Percentiles rank a stretch among this genome's conserved stretches.
These are phyloP conservation scores for Platyscapa corneri DNA, from an alignment of 1,140 invertebrate genomes.

Conservation along the genomic window DNA sequence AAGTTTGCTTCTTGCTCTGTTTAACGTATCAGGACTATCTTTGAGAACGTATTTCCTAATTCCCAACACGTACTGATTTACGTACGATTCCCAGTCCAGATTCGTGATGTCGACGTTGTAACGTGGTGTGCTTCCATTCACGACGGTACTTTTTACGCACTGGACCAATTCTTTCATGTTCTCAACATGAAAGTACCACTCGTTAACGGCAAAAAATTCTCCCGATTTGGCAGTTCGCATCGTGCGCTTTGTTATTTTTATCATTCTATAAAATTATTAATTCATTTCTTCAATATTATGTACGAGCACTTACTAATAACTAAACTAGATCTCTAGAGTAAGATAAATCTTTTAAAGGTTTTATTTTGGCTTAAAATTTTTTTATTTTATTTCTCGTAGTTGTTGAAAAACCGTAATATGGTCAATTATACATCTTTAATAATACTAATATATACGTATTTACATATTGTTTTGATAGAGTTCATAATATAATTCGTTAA, in stretches of 20 bases:
- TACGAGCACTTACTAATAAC: no score
- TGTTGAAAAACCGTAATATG: no score
- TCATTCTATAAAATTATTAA: constrained; percentile 78
- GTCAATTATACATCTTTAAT: no score
- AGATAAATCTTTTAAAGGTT: no score
- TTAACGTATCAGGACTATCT: constrained; percentile 80
- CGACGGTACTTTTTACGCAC: constrained; percentile 73
- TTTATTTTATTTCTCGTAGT: no score
- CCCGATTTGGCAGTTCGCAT: constrained; percentile 85
- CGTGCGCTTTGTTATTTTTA: constrained; percentile 87
- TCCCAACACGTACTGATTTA: constrained; percentile 85
- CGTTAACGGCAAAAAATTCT: constrained; percentile 90
- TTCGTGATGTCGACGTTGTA: constrained; percentile 78
- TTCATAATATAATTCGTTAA: no score
- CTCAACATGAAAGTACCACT: constrained; percentile 88
- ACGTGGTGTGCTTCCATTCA: constrained; percentile 74
- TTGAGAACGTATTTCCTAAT: constrained; percentile 87
- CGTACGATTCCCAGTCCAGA: constrained; percentile 81
- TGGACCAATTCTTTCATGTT: constrained; percentile 82
- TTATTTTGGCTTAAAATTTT: no score
- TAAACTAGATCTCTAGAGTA: no score
- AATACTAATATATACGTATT: no score
- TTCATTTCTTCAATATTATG: neutral
- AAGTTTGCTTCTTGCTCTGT: constrained; percentile 79
- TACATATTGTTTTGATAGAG: no score